Percentiles rank a stretch among this genome's conserved stretches.
phyloP scores from a whole-genome alignment of 2,797 vertebrate genomes.

The Fundulus diaphanus region DNA sequence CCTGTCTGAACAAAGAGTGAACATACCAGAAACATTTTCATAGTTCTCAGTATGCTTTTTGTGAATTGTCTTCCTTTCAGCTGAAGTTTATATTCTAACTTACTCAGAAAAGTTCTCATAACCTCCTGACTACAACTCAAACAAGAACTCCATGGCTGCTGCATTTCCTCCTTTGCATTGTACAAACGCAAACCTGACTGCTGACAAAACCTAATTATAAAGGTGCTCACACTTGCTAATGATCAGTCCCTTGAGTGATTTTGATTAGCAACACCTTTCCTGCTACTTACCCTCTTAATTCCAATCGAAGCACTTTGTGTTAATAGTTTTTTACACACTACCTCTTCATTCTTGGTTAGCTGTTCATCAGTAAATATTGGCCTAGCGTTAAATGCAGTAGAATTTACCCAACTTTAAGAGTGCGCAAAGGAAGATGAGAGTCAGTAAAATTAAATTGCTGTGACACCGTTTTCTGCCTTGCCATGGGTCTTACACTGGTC shows the following conservation, averaged over 20 bases:
- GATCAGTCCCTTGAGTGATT: constrained; percentile 4
- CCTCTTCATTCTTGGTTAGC: background rate
- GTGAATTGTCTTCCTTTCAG: background rate
- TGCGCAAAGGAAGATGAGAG: background rate
- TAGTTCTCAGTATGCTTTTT: background rate
- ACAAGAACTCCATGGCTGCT: background rate
- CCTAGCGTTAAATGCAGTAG: background rate
- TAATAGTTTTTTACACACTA: background rate
- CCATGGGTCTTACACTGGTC: background rate
- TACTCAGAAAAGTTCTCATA: background rate
- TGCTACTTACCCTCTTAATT: constrained; percentile 7
- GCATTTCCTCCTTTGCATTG: background rate
- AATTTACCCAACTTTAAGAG: background rate
- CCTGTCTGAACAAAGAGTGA: background rate
- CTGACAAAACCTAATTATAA: constrained; percentile 12
- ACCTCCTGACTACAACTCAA: background rate
- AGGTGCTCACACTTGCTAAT: constrained; percentile 7
- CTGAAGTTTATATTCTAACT: background rate
- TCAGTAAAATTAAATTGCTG: background rate
- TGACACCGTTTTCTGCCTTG: background rate
- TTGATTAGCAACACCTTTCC: constrained; percentile 7
- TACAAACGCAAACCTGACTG: constrained; percentile 1
- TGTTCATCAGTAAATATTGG: background rate
- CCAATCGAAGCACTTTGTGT: background rate
- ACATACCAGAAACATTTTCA: background rate